Evolutionary conservation across 1,140 invertebrate species (phyloP), one percentile per base, ranked within the genome.

Genomic region (Idris sp.): DNA sequence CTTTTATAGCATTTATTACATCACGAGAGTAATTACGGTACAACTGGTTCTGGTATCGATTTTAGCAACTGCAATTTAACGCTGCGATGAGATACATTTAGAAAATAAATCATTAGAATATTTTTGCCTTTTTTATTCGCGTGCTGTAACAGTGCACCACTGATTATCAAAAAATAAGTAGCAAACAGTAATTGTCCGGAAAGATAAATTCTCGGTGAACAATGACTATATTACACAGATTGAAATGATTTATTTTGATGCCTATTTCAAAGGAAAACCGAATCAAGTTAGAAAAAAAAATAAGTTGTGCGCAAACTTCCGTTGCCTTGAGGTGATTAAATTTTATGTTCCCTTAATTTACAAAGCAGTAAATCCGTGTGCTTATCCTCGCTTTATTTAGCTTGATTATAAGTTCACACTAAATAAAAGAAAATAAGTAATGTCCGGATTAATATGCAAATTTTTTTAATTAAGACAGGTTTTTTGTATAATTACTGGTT

Each of bases 1-100:
- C 48, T 49, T 14, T 53, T 51, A 51, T 44, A 28, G 26, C 44
- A 31, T 48, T 69, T 49, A 59, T 69, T 59, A 44, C 53, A 68
- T 68, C 51, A 68, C 33, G 36, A 26, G 31, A 49, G 36, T 59
- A 68, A 51, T 68, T 62, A 38, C 68, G 56, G 56, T 49, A 69
- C 41, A 71, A 71, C 67, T 61, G 68, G 68, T 62, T 72, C 22
- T 62, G 15, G 40, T 61, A 19, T 18, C 33, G 33, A 54, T 56
- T 72, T 72, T 22, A 71, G 30, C 13, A 19, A 44, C 28, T 18
- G 44, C 35, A 51, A 61, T 61, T 61, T 53, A 61, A 30, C 18
- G 25, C 6, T 30, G 11, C 6, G 51, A 67, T 67, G 41, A 54
- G 56, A 53, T 22, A 19, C 31, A 9, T 41, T 35, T 33, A 25